Conservation (phyloP, 2,113 vertebrate genomes). For the Ailuropoda melanoleuca region DNA sequence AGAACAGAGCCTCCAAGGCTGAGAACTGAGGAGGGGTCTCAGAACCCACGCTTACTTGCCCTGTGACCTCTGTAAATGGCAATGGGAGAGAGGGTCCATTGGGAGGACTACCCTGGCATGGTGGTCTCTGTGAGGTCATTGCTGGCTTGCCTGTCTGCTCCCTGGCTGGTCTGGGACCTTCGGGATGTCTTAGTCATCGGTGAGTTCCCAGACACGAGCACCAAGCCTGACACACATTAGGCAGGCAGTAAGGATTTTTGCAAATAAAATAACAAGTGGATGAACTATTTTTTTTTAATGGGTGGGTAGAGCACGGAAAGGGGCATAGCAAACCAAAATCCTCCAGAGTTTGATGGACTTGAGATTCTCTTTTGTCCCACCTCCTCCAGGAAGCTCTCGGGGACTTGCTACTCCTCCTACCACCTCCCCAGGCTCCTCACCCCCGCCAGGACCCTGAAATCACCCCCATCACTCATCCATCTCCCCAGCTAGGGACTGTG, state of each 20-base stretch:
- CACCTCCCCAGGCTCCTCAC: background rate
- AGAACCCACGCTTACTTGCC: too few species aligned
- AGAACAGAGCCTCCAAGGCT: background rate
- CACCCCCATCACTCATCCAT: background rate
- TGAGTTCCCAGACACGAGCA: background rate
- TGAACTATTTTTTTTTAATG: background rate
- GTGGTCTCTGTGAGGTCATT: background rate
- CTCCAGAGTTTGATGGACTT: background rate
- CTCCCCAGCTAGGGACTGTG: background rate
- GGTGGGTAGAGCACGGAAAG: background rate
- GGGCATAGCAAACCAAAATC: background rate
- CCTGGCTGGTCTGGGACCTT: background rate
- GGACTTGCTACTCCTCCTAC: background rate
- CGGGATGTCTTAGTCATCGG: background rate
- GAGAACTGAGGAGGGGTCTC: background rate
- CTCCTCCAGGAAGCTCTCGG: background rate
- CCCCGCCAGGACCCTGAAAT: background rate
- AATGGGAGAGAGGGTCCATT: background rate
- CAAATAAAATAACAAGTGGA: background rate
- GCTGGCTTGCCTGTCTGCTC: fast-evolving
- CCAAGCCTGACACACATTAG: background rate
- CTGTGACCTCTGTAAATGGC: background rate
- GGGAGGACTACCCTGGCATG: fast-evolving
- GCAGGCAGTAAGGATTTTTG: background rate
- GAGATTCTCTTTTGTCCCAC: background rate